Evolutionary conservation across 2,113 vertebrate species (phyloP).

Genomic region (Brevimyrus niger): DNA sequence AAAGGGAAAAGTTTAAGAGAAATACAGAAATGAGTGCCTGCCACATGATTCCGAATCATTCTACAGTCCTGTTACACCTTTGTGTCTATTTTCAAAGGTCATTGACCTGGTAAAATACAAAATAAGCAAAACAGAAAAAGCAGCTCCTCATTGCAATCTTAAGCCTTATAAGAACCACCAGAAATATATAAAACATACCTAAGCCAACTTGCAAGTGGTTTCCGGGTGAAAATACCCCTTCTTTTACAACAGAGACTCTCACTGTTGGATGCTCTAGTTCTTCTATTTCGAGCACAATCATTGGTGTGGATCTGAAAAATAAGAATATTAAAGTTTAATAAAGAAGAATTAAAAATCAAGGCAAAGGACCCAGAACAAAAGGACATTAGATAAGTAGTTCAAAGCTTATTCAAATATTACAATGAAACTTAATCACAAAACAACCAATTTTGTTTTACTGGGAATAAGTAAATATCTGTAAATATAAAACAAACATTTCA

Average conservation of each 20-base stretch:
- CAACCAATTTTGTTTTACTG: not conserved
- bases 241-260: conserved; percentile 34
- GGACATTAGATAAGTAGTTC: not conserved
- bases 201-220: conserved; percentile 39
- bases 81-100: not conserved
- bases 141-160: not conserved
- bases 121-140: not conserved
- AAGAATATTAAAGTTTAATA: not conserved
- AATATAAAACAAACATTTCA: not conserved
- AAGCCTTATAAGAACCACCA: not conserved
- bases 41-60: not conserved
- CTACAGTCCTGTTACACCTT: not conserved
- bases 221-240: conserved; percentile 38
- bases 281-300: conserved; percentile 40
- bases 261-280: conserved; percentile 35
- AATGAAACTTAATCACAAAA: not conserved
- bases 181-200: conserved; percentile 30
- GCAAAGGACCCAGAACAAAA: not conserved
- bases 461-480: not conserved
- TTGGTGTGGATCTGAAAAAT: conserved; percentile 41
- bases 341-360: not conserved
- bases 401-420: not conserved
- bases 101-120: not conserved
- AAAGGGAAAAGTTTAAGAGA: not conserved
- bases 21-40: not conserved